Evolutionary conservation across 2,113 vertebrate genomes (phyloP), one percentile per base, ranked within the genome.

Genomic region (Gorilla gorilla): DNA sequence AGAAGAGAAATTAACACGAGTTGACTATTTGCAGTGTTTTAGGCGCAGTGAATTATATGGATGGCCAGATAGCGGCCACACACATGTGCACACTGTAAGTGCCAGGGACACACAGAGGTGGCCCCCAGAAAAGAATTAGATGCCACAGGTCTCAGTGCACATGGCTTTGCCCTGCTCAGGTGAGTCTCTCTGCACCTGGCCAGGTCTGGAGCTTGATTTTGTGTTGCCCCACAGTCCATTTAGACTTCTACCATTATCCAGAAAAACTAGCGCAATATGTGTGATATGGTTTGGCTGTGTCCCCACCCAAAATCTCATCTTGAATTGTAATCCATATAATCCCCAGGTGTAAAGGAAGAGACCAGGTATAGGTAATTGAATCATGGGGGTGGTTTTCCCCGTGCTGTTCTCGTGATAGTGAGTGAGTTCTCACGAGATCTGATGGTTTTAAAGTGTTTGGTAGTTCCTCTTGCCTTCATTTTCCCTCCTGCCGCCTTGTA

Each of bases 11-110:
- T 43, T 40, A 43, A 48, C 55, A 2, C 30, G 55, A 73, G 45
- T 55, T 30, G 4, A 22, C 30, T 75, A 27, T 83, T 82, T 64
- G 22, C 3, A 23, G 3, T 59, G 23, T 82, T 76, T 22, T 14
- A 68, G 25, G 22, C 30, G 12, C 61, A 32, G 16, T 70, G 20
- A 85, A 50, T 27, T 40, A 1, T 23, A 22, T 9, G 4, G 25
- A 23, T 59, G 70, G 22, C 23, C 9, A 30, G 18, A 70, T 68
- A 89, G 40, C 50, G 9, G 16, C 14, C 59, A 9, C 35, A 35
- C 3, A 59, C 3, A 35, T 2, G 43, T 5, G 2, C 1, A 7
- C 3, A 35, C 6, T 55, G 4, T 4, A 73, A 14, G 16, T 52
- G 5, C 13, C 38, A 27, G 43, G 48, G 27, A 17, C 30, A 55